These are phyloP conservation scores for Eriosoma lanigerum DNA, from an alignment of 1,140 invertebrate species.

Conservation along the genomic window DNA sequence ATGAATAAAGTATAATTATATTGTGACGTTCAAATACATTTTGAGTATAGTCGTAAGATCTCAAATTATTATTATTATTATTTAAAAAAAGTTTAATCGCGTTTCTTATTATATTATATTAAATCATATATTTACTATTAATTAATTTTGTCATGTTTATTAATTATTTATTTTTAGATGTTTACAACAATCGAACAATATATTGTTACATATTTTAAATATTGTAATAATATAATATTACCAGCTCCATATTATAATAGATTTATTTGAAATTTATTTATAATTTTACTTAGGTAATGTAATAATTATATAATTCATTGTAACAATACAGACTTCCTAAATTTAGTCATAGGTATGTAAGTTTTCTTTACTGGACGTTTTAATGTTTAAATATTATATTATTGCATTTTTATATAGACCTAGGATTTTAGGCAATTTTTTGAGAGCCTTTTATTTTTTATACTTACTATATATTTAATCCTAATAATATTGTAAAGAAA, in stretches of 20 bases:
- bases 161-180: constrained; percentile 5
- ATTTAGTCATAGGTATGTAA: not conserved
- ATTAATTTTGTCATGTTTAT: constrained; percentile 14
- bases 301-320: not conserved
- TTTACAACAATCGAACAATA: constrained; percentile 18
- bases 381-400: constrained; percentile 11
- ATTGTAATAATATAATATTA: not conserved
- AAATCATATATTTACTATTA: constrained; percentile 2
- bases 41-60: constrained; percentile 44
- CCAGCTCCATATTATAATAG: constrained; percentile 3
- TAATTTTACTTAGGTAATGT: not conserved
- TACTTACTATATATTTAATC: constrained; percentile 27
- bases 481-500: constrained; percentile 30
- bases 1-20: constrained; percentile 28
- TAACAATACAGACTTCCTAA: constrained; percentile 19
- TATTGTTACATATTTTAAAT: constrained; percentile 19
- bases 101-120: constrained; percentile 24
- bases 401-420: constrained; percentile 34
- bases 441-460: constrained; percentile 49
- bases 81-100: constrained; percentile 20
- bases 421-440: constrained; percentile 41
- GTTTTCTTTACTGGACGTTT: constrained; percentile 26
- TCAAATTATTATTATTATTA: constrained; percentile 42
- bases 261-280: constrained; percentile 3
- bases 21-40: constrained; percentile 14